Conservation (phyloP, 2,888 invertebrate species). For the Ceriagrion tenellum region DNA sequence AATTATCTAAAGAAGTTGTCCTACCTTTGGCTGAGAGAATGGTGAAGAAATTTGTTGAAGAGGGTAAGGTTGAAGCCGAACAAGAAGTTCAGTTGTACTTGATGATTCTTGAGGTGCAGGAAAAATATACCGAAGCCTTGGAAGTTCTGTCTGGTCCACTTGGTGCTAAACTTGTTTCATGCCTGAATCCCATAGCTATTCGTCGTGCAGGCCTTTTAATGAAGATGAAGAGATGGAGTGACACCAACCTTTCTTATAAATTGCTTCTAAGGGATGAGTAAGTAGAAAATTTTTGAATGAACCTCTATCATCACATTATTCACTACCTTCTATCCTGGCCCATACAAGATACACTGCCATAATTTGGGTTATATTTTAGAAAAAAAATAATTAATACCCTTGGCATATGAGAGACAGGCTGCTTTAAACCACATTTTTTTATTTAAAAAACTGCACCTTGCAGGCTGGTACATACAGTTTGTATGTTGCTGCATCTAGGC, state of each 20-base stretch:
- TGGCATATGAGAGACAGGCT: too few species aligned
- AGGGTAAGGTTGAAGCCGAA: slow-evolving; percentile 94
- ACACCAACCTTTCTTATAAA: slow-evolving; percentile 87
- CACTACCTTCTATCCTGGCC: too few species aligned
- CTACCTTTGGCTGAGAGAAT: slow-evolving; percentile 95
- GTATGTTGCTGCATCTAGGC: too few species aligned
- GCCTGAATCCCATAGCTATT: slow-evolving; percentile 81
- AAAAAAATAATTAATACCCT: too few species aligned
- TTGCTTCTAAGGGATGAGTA: slow-evolving; percentile 87
- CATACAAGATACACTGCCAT: too few species aligned
- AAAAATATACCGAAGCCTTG: slow-evolving; percentile 89
- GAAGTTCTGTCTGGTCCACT: slow-evolving; percentile 89
- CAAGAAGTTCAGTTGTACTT: slow-evolving; percentile 95
- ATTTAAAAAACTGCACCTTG: too few species aligned
- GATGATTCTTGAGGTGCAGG: slow-evolving; percentile 85
- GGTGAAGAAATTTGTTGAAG: slow-evolving; percentile 92
- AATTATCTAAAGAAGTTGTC: slow-evolving; percentile 83
- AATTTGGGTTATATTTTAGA: too few species aligned
- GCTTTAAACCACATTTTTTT: too few species aligned
- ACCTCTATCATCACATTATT: too few species aligned
- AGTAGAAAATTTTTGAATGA: slow-evolving; percentile 73
- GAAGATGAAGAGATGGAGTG: slow-evolving; percentile 86
- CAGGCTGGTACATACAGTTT: too few species aligned
- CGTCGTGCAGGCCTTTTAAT: slow-evolving; percentile 87
- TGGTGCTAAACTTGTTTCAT: slow-evolving; percentile 84